Base-by-base conservation (phyloP, 2,888 invertebrate species). In the Ennomos fuscantarius region DNA sequence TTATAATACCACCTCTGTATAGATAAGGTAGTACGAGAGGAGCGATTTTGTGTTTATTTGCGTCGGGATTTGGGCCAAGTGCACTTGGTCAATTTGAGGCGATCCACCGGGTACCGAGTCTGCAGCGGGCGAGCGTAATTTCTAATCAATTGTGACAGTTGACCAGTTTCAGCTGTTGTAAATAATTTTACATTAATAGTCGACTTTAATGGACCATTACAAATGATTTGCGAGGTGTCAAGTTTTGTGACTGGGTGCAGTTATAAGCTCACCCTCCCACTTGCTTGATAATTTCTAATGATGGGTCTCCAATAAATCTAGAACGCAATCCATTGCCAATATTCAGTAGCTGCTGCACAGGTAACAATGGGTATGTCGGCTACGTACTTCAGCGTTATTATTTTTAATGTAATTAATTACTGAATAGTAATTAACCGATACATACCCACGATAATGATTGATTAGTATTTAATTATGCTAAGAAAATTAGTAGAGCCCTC, bases 61-160 rank as follows among this genome's bases (percentile, higher is more conserved):
- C 74, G 76, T 79, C 79, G 75, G 80, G 86, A 85, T 86, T 85
- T 80, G 79, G 87, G 87, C 87, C 87, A 86, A 87, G 87, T 86
- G 86, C 86, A 87, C 74, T 86, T 79, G 86, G 86, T 81, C 80
- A 81, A 81, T 82, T 82, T 75, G 78, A 79, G 74, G 74, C 73
- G 72, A 78, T 79, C 76, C 24, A 24, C 77, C 77, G 75, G 69
- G 68, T 66, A 60, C 54, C 56, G 48, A 50, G 60, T 36, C 12
- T 12, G 12, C 39, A 43, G 48, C 24, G 39, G 47, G 33, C 37
- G 49, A 45, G 51, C 48, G 54, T 64, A 58, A 59, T 60, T 57
- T 57, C 53, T 60, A 60, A 66, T 66, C 61, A 57, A 53, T 55
- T 43, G 45, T 13, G 58, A 63, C 68, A 66, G 66, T 68, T 69